Evolutionary conservation across 1,140 invertebrate species (phyloP).

Genomic region (Platyscapa corneri): DNA sequence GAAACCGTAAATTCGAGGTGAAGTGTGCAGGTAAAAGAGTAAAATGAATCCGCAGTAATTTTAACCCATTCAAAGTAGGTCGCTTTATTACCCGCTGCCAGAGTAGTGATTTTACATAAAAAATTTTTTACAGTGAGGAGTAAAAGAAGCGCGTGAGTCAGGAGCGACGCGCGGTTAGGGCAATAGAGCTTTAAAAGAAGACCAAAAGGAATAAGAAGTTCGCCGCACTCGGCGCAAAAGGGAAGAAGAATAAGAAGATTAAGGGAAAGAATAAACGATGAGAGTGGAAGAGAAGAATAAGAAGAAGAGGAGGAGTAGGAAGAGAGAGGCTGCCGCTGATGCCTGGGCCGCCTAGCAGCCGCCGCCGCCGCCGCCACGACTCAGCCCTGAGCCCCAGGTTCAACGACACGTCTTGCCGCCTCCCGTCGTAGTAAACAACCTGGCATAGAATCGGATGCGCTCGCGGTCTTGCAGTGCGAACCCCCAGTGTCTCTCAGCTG

Average conservation of each 20-base stretch:
- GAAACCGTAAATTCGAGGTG: neutral
- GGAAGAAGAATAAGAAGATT: constrained; percentile 53
- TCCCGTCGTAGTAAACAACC: constrained; percentile 72
- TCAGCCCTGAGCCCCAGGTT: constrained; percentile 62
- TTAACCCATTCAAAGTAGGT: neutral
- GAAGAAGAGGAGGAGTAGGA: constrained; percentile 25
- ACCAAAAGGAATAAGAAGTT: neutral
- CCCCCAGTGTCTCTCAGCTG: constrained; percentile 66
- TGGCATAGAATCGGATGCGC: constrained; percentile 67
- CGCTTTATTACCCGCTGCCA: constrained; percentile 12
- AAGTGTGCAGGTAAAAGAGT: neutral
- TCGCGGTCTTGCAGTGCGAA: constrained; percentile 55
- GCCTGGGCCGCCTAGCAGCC: constrained; percentile 62
- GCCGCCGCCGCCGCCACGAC: constrained; percentile 44
- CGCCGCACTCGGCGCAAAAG: neutral
- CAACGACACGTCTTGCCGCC: constrained; percentile 72
- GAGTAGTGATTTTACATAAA: constrained; percentile 20
- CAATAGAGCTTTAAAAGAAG: constrained; percentile 11
- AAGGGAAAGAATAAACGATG: constrained; percentile 50
- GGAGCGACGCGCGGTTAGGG: constrained; percentile 26
- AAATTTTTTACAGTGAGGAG: neutral
- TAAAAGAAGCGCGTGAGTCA: constrained; percentile 33
- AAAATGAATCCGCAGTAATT: constrained; percentile 18
- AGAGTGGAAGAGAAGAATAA: constrained; percentile 33
- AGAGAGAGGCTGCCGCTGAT: constrained; percentile 52